A percentile compares a stretch with the other conserved stretches of the same genome.
These are phyloP conservation scores for Illadopsis cleaveri DNA, from an alignment of 2,113 vertebrate species.

Conservation along the genomic window DNA sequence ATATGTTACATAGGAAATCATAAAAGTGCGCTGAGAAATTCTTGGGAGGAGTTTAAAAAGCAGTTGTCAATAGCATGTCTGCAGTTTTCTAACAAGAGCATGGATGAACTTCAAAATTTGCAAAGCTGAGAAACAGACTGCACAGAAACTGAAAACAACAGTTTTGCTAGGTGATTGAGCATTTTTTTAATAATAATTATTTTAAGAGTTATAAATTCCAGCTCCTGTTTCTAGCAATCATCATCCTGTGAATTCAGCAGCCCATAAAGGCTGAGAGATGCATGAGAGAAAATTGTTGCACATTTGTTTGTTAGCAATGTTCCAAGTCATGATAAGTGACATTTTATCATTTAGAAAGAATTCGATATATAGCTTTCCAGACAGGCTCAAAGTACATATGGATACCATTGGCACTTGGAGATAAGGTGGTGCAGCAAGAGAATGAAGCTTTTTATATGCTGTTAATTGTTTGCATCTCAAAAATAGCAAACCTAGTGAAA, in stretches of 20 bases:
- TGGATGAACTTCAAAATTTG: neutral
- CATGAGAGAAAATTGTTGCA: neutral
- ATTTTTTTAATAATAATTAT: neutral
- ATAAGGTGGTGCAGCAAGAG: neutral
- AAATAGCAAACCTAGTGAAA: neutral
- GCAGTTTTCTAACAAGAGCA: neutral
- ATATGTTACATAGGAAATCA: neutral
- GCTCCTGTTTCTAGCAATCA: neutral
- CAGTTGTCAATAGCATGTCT: neutral
- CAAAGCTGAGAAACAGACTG: neutral
- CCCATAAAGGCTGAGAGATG: neutral
- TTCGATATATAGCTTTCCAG: neutral
- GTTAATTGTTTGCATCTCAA: neutral
- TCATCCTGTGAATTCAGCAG: neutral
- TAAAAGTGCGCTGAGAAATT: neutral
- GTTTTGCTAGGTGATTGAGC: neutral
- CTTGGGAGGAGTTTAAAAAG: neutral
- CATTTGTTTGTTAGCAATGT: neutral
- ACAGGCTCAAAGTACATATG: neutral
- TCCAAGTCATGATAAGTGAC: neutral
- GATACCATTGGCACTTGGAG: neutral
- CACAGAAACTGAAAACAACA: neutral
- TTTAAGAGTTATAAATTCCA: neutral
- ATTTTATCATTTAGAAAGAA: slow-evolving; percentile 7
- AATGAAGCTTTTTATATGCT: neutral